These are phyloP conservation scores for Pristionchus japonicus DNA, from an alignment of 2,888 invertebrate species.

Conservation along the genomic window DNA sequence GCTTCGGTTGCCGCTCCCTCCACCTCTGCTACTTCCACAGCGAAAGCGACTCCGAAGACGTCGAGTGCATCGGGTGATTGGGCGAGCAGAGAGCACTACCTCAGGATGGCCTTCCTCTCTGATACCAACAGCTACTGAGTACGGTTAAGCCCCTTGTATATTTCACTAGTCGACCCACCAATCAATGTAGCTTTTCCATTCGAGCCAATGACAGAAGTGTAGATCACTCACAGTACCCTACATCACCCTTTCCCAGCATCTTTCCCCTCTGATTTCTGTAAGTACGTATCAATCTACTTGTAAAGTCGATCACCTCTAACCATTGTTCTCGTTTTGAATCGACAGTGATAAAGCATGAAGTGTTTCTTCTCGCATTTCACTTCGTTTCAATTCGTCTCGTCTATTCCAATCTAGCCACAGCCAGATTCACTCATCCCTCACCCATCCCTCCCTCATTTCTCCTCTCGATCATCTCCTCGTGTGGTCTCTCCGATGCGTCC, in stretches of 20 bases:
- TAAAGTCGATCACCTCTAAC: conserved; percentile 15
- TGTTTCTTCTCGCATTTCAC: neutral
- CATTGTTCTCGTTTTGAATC: conserved; percentile 14
- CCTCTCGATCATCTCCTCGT: neutral
- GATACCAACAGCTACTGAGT: conserved; percentile 31
- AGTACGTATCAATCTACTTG: conserved; percentile 6
- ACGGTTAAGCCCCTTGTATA: neutral
- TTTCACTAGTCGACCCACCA: neutral
- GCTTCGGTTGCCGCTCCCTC: neutral
- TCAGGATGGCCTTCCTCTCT: conserved; percentile 38
- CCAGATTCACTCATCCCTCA: too few relatives aligned
- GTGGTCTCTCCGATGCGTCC: neutral
- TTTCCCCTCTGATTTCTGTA: neutral
- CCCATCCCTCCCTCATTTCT: too few relatives aligned
- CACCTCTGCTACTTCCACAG: neutral
- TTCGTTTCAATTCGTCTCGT: neutral
- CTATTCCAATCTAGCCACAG: too few relatives aligned
- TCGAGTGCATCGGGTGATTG: neutral
- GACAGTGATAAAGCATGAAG: neutral
- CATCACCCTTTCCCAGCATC: neutral
- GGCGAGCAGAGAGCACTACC: conserved; percentile 35
- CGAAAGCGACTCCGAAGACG: neutral
- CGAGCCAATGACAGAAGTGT: conserved; percentile 13
- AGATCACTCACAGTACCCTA: neutral
- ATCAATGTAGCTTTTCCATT: neutral